Evolutionary conservation across 2,797 vertebrate genomes (phyloP), one percentile per base, ranked within the genome.

Genomic region (Sylvia borin): DNA sequence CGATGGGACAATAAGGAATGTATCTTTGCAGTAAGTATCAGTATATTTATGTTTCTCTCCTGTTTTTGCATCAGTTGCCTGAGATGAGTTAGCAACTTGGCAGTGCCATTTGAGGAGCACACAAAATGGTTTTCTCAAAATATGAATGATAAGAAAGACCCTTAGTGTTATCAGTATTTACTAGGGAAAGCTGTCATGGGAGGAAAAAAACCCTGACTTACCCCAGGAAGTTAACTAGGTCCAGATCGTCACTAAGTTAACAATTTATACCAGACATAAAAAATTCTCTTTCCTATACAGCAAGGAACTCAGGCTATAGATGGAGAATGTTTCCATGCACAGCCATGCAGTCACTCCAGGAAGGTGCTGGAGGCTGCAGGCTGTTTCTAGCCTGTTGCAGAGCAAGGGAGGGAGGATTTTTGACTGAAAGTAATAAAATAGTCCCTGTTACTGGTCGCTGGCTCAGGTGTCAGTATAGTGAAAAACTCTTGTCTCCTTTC

Each of bases 81-180:
- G 54, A 58, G 71, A 74, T 79, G 57, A 92, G 65, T 74, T 93
- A 92, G 71, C 61, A 53, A 32, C 51, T 70, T 10, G 1, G 42
- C 80, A 91, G 48, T 38, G 31, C 34, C 10, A 6, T 87, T 65
- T 82, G 68, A 92, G 61, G 34, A 92, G 45, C 31, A 47, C 11
- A 25, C 34, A 48, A 87, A 91, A 89, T 65, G 11, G 10, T 36
- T 86, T 92, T 74, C 45, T 92, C 88, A 91, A 87, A 96, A 74
- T 40, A 55, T 1, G 2, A 70, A 57, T 58, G 43, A 89, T 85
- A 83, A 93, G 75, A 71, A 87, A 91, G 47, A 34, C 25, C 27
- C 31, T 75, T 48, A 13, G 25, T 61, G 65, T 85, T 94, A 93
- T 65, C 84, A 61, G 34, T 55, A 25, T 88, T 92, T 86, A 18